Base-by-base conservation (phyloP, 2,113 vertebrate species). In the Anguilla rostrata region DNA sequence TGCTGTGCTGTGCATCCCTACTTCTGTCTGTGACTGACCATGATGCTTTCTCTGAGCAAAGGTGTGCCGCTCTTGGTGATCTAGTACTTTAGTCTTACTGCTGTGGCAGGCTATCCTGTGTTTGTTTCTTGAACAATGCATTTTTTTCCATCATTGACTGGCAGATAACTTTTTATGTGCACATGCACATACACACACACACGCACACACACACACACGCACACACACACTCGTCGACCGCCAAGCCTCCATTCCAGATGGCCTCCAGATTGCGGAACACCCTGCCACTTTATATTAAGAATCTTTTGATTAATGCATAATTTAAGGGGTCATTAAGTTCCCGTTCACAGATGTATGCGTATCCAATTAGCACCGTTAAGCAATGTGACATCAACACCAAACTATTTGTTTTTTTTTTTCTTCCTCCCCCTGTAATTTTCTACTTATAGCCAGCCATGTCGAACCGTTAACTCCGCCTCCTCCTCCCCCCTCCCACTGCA, bases 191-290 rank as follows among this genome's bases (percentile, higher is more conserved):
- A 53, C 7, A 1, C 49, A 53, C 8, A 53, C 49, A 53, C 11
- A 53, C 7, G 8, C 1, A 14, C 12, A 53, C 12, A 53, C 12
- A 53, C 49, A 53, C 9, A 53, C 7, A 53, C 9, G 14, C 49
- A 53, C 49, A 53, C 8, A 14, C 49, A 53, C 91, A 92, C 92
- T 87, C 60, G 86, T 83, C 93, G 93, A 93, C 89, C 92, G 93
- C 92, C 92, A 94, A 83, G 86, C 86, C 86, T 90, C 90, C 92
- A 88, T 92, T 93, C 94, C 92, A 94, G 92, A 93, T 94, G 92
- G 92, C 87, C 88, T 87, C 92, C 93, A 93, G 92, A 93, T 92
- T 93, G 90, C 89, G 86, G 87, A 88, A 87, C 88, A 91, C 87
- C 87, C 87, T 93, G 93, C 94, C 92, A 91, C 89, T 92, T 93